Evolutionary conservation across 2,888 invertebrate species (phyloP).

Genomic region (Carterocephalus palaemon): DNA sequence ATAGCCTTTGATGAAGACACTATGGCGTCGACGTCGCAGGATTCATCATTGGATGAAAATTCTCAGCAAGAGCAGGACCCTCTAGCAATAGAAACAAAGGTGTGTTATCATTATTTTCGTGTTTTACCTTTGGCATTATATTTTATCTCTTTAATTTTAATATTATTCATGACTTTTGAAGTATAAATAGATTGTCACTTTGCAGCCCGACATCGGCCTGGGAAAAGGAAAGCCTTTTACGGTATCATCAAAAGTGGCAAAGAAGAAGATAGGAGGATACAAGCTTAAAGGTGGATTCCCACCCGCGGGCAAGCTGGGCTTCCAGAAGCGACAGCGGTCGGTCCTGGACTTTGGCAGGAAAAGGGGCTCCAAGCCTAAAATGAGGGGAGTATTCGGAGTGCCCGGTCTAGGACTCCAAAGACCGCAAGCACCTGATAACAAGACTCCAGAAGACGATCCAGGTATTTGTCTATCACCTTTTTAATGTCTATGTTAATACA

Average conservation of each 20-base stretch:
- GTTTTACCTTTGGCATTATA: too few relatives aligned
- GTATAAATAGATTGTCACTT: constrained; percentile 15
- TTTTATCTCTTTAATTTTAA: too few relatives aligned
- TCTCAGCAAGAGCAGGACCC: constrained; percentile 69
- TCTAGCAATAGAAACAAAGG: constrained; percentile 71
- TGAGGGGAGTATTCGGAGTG: constrained; percentile 90
- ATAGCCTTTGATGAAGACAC: constrained; percentile 83
- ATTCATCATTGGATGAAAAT: constrained; percentile 79
- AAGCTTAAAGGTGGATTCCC: constrained; percentile 83
- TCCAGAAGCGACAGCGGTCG: constrained; percentile 85
- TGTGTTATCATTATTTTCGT: constrained; percentile 39
- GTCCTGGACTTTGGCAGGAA: constrained; percentile 87
- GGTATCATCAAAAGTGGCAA: constrained; percentile 85
- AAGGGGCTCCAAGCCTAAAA: constrained; percentile 92
- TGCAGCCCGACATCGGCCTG: constrained; percentile 80
- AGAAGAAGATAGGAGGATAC: constrained; percentile 84
- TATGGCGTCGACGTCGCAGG: constrained; percentile 82
- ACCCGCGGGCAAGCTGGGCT: constrained; percentile 82
- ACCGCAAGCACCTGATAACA: constrained; percentile 79
- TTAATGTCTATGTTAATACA: constrained; percentile 4
- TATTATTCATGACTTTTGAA: too few relatives aligned
- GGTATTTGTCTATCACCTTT: too few relatives aligned
- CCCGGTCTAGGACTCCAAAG: constrained; percentile 87
- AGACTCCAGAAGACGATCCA: constrained; percentile 70
- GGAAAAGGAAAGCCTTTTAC: constrained; percentile 90